Evolutionary conservation across 2,797 vertebrate species (phyloP), one percentile per base, ranked within the genome.

Genomic region (Limnodromus scolopaceus): DNA sequence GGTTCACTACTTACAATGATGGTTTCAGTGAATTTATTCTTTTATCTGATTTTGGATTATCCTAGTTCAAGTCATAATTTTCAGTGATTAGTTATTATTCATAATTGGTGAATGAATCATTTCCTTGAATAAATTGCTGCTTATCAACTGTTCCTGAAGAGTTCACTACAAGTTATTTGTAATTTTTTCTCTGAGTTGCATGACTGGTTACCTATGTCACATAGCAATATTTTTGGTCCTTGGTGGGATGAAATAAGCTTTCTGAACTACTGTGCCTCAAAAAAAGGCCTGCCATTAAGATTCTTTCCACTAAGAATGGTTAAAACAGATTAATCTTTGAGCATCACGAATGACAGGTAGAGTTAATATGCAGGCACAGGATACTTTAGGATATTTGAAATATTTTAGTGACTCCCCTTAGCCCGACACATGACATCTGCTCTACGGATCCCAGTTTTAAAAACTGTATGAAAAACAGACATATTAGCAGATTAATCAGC

Each of bases 21-120:
- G 7, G 28, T 70, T 95, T 83, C 68, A 84, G 13, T 53, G 48
- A 87, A 66, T 87, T 91, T 87, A 70, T 91, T 82, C 3, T 79
- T 91, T 94, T 93, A 60, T 82, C 83, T 70, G 54, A 49, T 84
- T 95, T 92, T 94, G 54, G 36, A 87, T 94, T 92, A 88, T 69
- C 70, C 32, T 60, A 39, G 32, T 77, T 95, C 10, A 20, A 93
- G 74, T 66, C 3, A 55, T 64, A 82, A 49, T 92, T 93, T 93
- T 82, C 39, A 70, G 28, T 87, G 60, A 89, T 83, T 71, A 87
- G 24, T 79, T 89, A 71, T 84, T 60, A 38, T 54, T 93, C 1
- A 2, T 78, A 94, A 77, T 34, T 63, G 55, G 25, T 45, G 64
- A 76, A 69, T 64, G 32, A 88, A 74, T 84, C 3, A 77, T 95